Conservation (phyloP, 2,888 invertebrate genomes). For the Drosophila prolongata region DNA sequence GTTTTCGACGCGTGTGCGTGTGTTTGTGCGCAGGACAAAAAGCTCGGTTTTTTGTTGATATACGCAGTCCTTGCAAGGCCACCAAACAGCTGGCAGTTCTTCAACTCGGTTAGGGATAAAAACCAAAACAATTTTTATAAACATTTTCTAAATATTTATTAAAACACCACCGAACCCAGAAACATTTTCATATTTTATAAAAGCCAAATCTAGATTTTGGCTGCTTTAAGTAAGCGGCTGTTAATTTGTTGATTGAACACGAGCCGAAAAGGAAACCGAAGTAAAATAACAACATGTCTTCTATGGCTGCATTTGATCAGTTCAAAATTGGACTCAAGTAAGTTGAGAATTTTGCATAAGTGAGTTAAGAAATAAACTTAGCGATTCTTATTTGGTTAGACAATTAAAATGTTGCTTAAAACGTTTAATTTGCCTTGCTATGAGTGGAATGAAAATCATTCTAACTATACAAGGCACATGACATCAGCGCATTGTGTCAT, state of each 20-base stretch:
- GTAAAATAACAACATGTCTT: conserved; percentile 72
- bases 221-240: background rate
- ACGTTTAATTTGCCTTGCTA: conserved; percentile 10
- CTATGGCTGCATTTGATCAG: conserved; percentile 82
- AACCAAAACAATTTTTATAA: conserved; percentile 22
- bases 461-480: conserved; percentile 32
- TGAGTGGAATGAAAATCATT: conserved; percentile 25
- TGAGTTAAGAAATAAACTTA: background rate
- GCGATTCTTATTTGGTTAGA: conserved; percentile 2
- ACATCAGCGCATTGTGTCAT: conserved; percentile 51
- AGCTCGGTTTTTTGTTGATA: conserved; percentile 49
- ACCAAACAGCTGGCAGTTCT: conserved; percentile 57
- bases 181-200: conserved; percentile 7
- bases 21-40: conserved; percentile 65
- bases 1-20: conserved; percentile 28
- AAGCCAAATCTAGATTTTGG: background rate
- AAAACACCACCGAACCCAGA: background rate
- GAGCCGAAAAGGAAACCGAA: conserved; percentile 11
- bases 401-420: background rate
- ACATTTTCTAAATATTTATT: conserved; percentile 31
- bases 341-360: conserved; percentile 49
- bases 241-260: conserved; percentile 18
- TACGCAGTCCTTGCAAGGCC: conserved; percentile 60
- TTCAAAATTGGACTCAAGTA: conserved; percentile 83
- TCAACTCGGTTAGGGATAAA: conserved; percentile 17